These are phyloP conservation scores for Acanthurus lineatus DNA, from an alignment of 2,797 vertebrate species.

Conservation along the genomic window DNA sequence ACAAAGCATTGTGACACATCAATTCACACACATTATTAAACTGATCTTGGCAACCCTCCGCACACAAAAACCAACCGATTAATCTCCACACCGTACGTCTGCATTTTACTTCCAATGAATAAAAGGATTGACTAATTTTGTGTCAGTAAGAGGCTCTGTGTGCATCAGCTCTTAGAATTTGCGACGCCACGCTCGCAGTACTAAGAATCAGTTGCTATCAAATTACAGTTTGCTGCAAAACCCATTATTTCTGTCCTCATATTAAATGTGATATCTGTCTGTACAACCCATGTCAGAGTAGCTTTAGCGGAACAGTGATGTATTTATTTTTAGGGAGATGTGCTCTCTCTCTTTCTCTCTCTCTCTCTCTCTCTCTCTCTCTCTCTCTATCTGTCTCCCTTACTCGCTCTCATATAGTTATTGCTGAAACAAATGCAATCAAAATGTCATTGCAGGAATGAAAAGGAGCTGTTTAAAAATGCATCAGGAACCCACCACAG, in stretches of 20 bases:
- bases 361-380: constrained; percentile 38
- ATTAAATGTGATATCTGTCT: constrained; percentile 78
- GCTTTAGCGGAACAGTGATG: constrained; percentile 76
- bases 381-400: constrained; percentile 61
- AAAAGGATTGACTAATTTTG: constrained; percentile 31
- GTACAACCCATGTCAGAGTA: constrained; percentile 77
- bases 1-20: constrained; percentile 35
- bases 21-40: constrained; percentile 26
- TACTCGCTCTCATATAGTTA: constrained; percentile 65
- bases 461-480: constrained; percentile 83
- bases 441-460: constrained; percentile 82
- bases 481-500: constrained; percentile 75
- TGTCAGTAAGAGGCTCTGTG: constrained; percentile 35
- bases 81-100: constrained; percentile 25
- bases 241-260: constrained; percentile 74
- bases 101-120: constrained; percentile 40
- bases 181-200: constrained; percentile 33
- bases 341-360: constrained; percentile 43
- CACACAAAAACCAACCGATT: not conserved
- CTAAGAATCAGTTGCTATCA: constrained; percentile 70
- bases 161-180: constrained; percentile 55
- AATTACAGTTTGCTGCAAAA: constrained; percentile 76
- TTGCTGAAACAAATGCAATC: constrained; percentile 83
- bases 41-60: constrained; percentile 26
- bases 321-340: constrained; percentile 78